Conservation (phyloP, 2,888 invertebrate species). For the Himalopsyche tibetana region DNA sequence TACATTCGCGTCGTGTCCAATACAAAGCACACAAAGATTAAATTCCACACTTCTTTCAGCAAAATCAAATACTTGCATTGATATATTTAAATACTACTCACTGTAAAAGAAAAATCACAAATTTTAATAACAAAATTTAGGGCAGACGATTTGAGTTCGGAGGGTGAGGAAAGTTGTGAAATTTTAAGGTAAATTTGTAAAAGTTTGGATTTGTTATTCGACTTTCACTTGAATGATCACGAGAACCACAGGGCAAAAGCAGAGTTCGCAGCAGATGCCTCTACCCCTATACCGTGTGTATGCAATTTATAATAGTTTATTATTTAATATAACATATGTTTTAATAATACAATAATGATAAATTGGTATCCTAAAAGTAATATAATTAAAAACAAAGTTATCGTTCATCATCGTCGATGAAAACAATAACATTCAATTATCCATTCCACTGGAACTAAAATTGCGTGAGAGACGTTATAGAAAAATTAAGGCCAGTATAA, state of each 20-base stretch:
- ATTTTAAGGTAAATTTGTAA: neutral
- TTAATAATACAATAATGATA: slow-evolving; percentile 62
- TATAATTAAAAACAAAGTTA: slow-evolving; percentile 57
- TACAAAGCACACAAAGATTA: no score
- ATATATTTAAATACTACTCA: no score
- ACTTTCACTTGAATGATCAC: slow-evolving; percentile 15
- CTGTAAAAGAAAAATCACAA: no score
- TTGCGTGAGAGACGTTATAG: slow-evolving; percentile 56
- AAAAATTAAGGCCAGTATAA: slow-evolving; percentile 59
- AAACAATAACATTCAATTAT: slow-evolving; percentile 36
- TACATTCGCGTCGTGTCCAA: neutral
- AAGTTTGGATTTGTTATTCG: slow-evolving; percentile 27
- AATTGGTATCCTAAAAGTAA: slow-evolving; percentile 62
- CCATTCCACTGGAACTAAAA: slow-evolving; percentile 57
- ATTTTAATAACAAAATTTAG: no score
- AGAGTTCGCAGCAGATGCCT: neutral
- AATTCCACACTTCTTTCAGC: no score
- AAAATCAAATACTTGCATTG: no score
- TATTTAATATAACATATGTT: slow-evolving; percentile 59
- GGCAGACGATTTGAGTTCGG: no score
- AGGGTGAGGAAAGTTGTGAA: no score
- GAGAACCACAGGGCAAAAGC: neutral
- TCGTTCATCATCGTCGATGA: slow-evolving; percentile 2
- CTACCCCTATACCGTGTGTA: slow-evolving; percentile 46
- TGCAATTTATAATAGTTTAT: slow-evolving; percentile 59